phyloP scores from a whole-genome alignment of 1,140 invertebrate genomes.

The Pachypeltis micranthus region DNA sequence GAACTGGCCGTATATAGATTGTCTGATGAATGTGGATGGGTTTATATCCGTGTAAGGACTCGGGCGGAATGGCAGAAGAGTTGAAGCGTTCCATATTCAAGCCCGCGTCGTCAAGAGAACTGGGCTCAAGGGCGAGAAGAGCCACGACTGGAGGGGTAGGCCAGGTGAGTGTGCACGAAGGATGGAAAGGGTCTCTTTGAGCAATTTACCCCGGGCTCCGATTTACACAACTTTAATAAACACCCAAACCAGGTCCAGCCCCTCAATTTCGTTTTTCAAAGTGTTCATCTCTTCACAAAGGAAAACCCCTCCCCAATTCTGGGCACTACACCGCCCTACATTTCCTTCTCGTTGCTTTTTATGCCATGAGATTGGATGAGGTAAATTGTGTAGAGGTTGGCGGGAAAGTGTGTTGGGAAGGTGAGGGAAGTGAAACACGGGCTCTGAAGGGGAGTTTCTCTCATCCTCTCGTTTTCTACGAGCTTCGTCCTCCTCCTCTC shows the following conservation, averaged over 20 bases:
- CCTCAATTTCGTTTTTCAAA: conserved; percentile 8
- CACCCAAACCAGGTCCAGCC: conserved; percentile 7
- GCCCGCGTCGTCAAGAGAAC: no score
- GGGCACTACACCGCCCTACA: no score
- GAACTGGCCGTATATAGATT: conserved; percentile 1
- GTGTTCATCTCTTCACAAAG: conserved; percentile 8
- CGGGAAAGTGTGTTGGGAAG: background rate
- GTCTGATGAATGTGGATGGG: conserved; percentile 4
- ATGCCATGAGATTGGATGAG: conserved; percentile 3
- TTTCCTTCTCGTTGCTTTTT: background rate
- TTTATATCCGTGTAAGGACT: background rate
- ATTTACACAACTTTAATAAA: conserved; percentile 10
- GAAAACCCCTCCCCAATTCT: background rate
- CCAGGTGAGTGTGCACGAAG: background rate
- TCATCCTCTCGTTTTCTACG: background rate
- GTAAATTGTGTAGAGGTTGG: conserved; percentile 1
- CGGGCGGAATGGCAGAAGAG: background rate
- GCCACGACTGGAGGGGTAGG: no score
- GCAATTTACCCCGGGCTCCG: conserved; percentile 4
- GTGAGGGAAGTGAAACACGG: background rate
- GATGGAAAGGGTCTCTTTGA: background rate
- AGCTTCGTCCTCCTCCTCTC: no score
- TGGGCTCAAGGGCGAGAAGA: no score
- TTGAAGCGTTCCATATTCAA: background rate
- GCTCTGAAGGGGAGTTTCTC: background rate